These are phyloP conservation scores for Thunnus thynnus DNA, from an alignment of 2,113 vertebrate genomes.

Conservation along the genomic window DNA sequence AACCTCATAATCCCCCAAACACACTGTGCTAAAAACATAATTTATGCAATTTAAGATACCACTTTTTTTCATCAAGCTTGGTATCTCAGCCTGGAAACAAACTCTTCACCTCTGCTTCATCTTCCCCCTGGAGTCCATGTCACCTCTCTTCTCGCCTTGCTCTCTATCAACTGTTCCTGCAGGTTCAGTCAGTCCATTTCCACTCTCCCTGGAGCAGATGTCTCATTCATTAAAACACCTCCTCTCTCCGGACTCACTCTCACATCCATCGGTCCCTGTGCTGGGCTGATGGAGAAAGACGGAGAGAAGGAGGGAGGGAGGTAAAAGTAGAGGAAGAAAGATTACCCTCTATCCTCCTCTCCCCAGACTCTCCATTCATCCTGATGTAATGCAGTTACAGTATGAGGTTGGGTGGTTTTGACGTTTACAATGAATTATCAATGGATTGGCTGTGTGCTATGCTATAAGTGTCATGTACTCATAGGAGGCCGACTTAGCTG, in stretches of 20 bases:
- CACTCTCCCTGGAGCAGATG: constrained; percentile 22
- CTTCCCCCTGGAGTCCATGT: not conserved
- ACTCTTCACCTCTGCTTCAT: constrained; percentile 15
- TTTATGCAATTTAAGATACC: too few species aligned
- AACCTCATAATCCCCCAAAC: too few species aligned
- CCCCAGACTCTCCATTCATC: not conserved
- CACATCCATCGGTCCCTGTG: constrained; percentile 14
- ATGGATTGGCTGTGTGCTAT: constrained; percentile 37
- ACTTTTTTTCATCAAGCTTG: too few species aligned
- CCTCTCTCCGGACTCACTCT: constrained; percentile 19
- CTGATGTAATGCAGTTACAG: constrained; percentile 6
- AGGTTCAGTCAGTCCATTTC: constrained; percentile 25
- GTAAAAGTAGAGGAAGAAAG: not conserved
- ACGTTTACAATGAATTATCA: constrained; percentile 48
- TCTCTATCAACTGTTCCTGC: constrained; percentile 10
- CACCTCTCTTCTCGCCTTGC: not conserved
- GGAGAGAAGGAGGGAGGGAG: not conserved
- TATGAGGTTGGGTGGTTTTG: constrained; percentile 14
- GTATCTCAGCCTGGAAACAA: not conserved
- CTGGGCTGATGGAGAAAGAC: constrained; percentile 7
- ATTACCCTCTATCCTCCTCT: not conserved
- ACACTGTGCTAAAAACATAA: too few species aligned
- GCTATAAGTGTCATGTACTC: constrained; percentile 12
- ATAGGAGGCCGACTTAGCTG: not conserved
- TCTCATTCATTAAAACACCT: constrained; percentile 34